Percentiles rank a stretch among this genome's conserved stretches.
Evolutionary conservation across 2,888 invertebrate species (phyloP).

Genomic region (Salticus scenicus): DNA sequence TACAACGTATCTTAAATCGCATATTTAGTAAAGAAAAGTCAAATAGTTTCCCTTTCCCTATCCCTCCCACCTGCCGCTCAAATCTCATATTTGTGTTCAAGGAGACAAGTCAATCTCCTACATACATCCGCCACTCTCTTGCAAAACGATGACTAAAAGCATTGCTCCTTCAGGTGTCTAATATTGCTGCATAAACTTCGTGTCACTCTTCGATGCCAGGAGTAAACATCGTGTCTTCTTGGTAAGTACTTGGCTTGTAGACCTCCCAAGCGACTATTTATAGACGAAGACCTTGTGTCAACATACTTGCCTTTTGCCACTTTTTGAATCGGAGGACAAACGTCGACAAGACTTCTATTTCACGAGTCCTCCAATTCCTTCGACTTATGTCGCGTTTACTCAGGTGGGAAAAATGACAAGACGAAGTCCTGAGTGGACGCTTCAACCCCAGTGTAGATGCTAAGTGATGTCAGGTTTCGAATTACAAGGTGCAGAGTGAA

Average conservation of each 20-base stretch:
- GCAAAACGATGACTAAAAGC: constrained; percentile 13
- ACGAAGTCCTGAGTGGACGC: neutral
- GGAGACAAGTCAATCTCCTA: neutral
- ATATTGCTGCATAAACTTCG: constrained; percentile 30
- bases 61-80: neutral
- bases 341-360: constrained; percentile 15
- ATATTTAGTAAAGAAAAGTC: neutral
- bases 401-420: constrained; percentile 50
- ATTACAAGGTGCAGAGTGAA: neutral
- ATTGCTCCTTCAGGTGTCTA: constrained; percentile 44
- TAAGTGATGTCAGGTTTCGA: neutral
- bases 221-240: constrained; percentile 59
- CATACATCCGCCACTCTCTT: neutral
- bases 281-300: constrained; percentile 57
- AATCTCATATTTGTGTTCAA: neutral
- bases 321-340: constrained; percentile 40
- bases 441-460: neutral
- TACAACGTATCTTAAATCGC: no score
- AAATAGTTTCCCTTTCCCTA: neutral
- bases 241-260: constrained; percentile 34
- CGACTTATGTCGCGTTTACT: constrained; percentile 43
- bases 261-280: constrained; percentile 64
- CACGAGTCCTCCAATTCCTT: neutral
- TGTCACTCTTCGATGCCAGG: constrained; percentile 57
- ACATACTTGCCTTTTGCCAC: constrained; percentile 53